A percentile compares a stretch with the other conserved stretches of the same genome.
Evolutionary conservation across 2,888 invertebrate species (phyloP).

Genomic region (Agonum fuliginosum): DNA sequence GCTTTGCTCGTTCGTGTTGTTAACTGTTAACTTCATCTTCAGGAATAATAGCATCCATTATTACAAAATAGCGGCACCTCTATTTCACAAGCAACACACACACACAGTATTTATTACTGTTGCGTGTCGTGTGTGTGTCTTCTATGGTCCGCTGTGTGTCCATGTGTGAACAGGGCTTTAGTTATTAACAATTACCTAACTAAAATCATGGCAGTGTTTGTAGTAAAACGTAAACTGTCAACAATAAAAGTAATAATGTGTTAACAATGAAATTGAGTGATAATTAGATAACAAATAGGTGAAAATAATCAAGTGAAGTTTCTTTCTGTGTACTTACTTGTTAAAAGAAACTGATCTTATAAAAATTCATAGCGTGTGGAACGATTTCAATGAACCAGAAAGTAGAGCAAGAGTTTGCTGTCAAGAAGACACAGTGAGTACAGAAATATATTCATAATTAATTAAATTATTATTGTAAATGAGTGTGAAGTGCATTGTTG

Average conservation of each 20-base stretch:
- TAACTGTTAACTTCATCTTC: no score
- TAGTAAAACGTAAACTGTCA: no score
- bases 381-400: slow-evolving; percentile 23
- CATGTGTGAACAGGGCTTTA: no score
- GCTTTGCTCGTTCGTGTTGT: no score
- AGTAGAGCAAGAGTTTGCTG: background rate
- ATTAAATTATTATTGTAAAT: slow-evolving; percentile 4
- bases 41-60: no score
- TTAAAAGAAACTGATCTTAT: slow-evolving; percentile 30
- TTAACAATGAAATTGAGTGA: slow-evolving; percentile 15
- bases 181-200: no score
- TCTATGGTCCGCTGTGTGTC: no score
- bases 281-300: slow-evolving; percentile 14
- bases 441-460: background rate
- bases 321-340: background rate
- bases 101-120: no score
- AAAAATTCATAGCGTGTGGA: slow-evolving; percentile 31
- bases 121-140: no score
- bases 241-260: slow-evolving; percentile 23
- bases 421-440: slow-evolving; percentile 17
- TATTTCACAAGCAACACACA: no score
- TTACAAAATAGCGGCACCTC: no score
- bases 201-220: background rate
- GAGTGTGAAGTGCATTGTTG: slow-evolving; percentile 14
- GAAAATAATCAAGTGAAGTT: slow-evolving; percentile 32